Percentiles rank a stretch among this genome's conserved stretches.
Evolutionary conservation across 2,113 vertebrate genomes (phyloP).

Genomic region (Misgurnus mizolepis): DNA sequence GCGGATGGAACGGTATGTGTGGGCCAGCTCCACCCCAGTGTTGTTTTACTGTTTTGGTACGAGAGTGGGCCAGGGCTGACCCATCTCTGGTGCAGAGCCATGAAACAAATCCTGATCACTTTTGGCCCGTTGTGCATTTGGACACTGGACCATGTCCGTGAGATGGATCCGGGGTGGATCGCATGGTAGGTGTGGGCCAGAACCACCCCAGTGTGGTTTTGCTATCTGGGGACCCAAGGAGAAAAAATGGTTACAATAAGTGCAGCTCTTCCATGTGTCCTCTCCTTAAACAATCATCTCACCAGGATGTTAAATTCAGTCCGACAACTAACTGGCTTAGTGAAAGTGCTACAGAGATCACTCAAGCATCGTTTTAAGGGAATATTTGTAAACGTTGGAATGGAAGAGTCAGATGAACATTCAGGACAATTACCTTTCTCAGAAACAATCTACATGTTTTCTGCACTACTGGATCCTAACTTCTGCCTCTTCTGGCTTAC

Average conservation of each 20-base stretch:
- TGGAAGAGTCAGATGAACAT: background rate
- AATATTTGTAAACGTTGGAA: slow-evolving; percentile 24
- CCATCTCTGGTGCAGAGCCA: no score
- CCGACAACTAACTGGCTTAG: no score
- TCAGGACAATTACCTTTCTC: background rate
- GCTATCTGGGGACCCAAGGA: background rate
- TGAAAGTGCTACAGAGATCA: background rate
- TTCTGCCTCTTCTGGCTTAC: slow-evolving; percentile 21
- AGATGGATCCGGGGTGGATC: no score
- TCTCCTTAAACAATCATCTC: slow-evolving; percentile 15
- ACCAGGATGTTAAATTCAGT: slow-evolving; percentile 18
- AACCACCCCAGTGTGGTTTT: no score
- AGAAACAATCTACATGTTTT: slow-evolving; percentile 24
- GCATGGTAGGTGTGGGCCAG: no score
- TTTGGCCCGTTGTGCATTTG: no score
- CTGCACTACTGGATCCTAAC: slow-evolving; percentile 28
- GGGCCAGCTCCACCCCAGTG: no score
- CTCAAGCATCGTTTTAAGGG: background rate
- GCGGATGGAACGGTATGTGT: no score
- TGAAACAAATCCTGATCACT: no score
- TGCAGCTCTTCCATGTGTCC: slow-evolving; percentile 21
- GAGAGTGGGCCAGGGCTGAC: no score
- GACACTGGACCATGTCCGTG: no score
- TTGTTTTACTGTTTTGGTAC: no score
- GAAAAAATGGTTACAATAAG: background rate